Conservation (phyloP, 2,797 vertebrate genomes). For the Pampus argenteus region DNA sequence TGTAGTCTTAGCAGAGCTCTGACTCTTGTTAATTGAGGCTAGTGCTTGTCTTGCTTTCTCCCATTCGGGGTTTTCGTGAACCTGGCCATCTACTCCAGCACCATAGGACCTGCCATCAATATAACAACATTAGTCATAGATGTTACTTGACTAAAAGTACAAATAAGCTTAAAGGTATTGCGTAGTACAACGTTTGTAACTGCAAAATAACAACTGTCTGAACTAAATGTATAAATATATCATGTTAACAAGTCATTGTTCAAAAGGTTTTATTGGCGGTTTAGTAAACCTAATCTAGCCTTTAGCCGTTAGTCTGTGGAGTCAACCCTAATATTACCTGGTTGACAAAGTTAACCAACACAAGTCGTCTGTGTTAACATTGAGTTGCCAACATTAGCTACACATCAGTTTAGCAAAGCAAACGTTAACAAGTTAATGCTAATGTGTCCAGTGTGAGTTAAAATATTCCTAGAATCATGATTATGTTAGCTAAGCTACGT, state of each 20-base stretch:
- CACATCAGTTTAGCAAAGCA: background rate
- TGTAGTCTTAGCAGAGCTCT: slow-evolving; percentile 79
- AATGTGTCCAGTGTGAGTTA: too few species aligned
- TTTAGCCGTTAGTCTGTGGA: too few species aligned
- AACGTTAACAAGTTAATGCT: too few species aligned
- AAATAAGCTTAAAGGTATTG: background rate
- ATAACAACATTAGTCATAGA: background rate
- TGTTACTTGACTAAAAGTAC: background rate
- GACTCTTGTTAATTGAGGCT: slow-evolving; percentile 92
- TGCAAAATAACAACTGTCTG: too few species aligned
- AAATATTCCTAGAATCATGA: too few species aligned
- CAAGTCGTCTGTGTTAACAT: too few species aligned
- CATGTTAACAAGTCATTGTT: background rate
- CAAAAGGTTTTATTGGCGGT: background rate
- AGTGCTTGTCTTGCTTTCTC: slow-evolving; percentile 94
- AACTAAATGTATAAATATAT: background rate
- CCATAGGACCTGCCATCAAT: slow-evolving; percentile 75
- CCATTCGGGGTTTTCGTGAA: slow-evolving; percentile 95
- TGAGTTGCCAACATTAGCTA: background rate
- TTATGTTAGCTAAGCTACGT: background rate
- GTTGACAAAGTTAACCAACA: too few species aligned
- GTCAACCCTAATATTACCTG: too few species aligned
- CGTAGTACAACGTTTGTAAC: too few species aligned
- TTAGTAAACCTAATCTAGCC: background rate
- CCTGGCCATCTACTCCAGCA: slow-evolving; percentile 79